Evolutionary conservation across 2,797 vertebrate species (phyloP), one percentile per base, ranked within the genome.

Genomic region (Macropus fuliginosus): DNA sequence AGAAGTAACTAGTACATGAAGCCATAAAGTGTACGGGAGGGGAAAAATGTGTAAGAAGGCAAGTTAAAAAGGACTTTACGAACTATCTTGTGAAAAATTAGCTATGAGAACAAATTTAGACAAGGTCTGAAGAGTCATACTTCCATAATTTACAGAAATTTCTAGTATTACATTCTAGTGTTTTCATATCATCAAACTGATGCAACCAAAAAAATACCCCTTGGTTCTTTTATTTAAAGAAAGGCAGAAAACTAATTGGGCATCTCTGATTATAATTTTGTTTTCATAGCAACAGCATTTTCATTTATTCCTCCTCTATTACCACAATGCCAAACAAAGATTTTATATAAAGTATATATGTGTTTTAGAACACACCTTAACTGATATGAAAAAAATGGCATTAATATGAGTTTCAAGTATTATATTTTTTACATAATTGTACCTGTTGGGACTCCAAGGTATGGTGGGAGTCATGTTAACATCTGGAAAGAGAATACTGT

Each of bases 381-480:
- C 62, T 97, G 96, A 90, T 92, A 91, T 0, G 24, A 87, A 97
- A 94, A 92, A 93, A 97, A 90, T 96, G 94, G 94, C 92, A 96
- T 94, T 94, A 94, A 96, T 87, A 95, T 91, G 87, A 91, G 46
- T 29, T 96, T 94, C 91, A 59, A 95, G 94, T 92, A 97, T 24
- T 10, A 0, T 95, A 95, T 28, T 31, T 92, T 93, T 56, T 92
- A 97, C 97, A 97, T 74, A 87, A 56, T 92, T 96, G 95, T 98
- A 99, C 99, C 99, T 99, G 99, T 99, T 99, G 94, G 99, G 99
- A 98, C 99, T 99, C 99, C 99, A 99, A 94, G 99, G 99, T 98
- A 99, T 99, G 94, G 99, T 99, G 95, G 99, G 99, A 96, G 99
- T 99, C 97, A 99, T 99, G 98, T 99, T 98, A 98, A 99, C 96